Base-by-base conservation (phyloP, 2,113 vertebrate genomes). In the Lepus europaeus region DNA sequence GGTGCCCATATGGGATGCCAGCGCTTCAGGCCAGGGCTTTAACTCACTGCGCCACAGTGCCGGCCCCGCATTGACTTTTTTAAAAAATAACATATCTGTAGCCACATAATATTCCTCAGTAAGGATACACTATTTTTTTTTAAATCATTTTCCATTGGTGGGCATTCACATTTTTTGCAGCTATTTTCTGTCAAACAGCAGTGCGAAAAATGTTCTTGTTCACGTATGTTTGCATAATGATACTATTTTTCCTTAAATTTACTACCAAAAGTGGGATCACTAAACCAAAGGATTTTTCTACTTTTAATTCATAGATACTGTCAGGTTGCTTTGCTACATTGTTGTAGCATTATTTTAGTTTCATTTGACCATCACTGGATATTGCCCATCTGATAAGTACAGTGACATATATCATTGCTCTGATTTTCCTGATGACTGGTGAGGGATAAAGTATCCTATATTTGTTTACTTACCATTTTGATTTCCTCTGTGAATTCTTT, bases 231-330 rank as follows among this genome's bases (percentile, higher is more conserved):
- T 93, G 36, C 29, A 61, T 69, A 33, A 23, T 89, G 22, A 2
- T 39, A 39, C 31, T 77, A 4, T 61, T 59, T 23, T 56, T 74
- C 51, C 3, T 92, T 95, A 63, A 51, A 13, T 56, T 92, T 83
- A 72, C 39, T 77, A 53, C 9, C 53, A 51, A 25, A 82, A 36
- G 36, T 87, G 36, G 7, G 9, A 19, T 59, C 80, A 7, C 9
- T 56, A 66, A 64, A 61, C 74, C 68, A 81, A 59, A 49, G 20
- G 69, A n/a, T 36, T 31, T 51, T 81, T 73, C 19, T 53, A n/a
- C 25, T 93, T 93, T 93, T 93, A 64, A 69, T 63, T 91, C 73
- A 53, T 64, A 87, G 4, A 33, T 72, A 79, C 20, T 36, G 4
- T 59, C 23, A 80, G 33, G 36, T 72, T 80, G 73, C 49, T 88